These are phyloP conservation scores for Papilio demoleus DNA, from an alignment of 2,888 invertebrate species.

Conservation along the genomic window DNA sequence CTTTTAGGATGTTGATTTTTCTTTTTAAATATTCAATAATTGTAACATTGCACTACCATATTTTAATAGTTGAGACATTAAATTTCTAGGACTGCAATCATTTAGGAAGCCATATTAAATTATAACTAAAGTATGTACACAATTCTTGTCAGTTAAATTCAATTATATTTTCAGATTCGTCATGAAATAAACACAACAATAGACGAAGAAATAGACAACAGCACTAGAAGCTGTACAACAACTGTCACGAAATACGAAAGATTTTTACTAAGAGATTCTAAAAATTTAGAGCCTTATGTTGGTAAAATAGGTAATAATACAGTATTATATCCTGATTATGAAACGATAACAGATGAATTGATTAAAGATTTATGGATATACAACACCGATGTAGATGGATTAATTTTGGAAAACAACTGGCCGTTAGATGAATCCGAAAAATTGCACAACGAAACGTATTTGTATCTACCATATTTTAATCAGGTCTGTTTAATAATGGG, in stretches of 20 bases:
- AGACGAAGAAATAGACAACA: slow-evolving; percentile 43
- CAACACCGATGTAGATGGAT: slow-evolving; percentile 63
- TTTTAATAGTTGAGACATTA: no score
- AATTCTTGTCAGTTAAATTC: background rate
- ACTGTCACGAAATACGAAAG: slow-evolving; percentile 45
- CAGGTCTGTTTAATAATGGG: slow-evolving; percentile 77
- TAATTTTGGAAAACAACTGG: slow-evolving; percentile 83
- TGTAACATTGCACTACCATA: no score
- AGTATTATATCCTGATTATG: slow-evolving; percentile 67
- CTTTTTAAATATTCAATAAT: no score
- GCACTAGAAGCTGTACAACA: slow-evolving; percentile 41
- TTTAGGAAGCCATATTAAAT: background rate
- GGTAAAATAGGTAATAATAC: slow-evolving; percentile 53
- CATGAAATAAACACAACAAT: slow-evolving; percentile 43
- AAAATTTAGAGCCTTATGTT: slow-evolving; percentile 54
- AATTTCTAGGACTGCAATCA: background rate
- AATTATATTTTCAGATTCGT: slow-evolving; percentile 52
- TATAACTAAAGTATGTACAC: no score
- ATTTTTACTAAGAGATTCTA: slow-evolving; percentile 52
- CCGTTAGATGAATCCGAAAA: slow-evolving; percentile 72
- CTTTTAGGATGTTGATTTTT: no score
- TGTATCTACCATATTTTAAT: slow-evolving; percentile 78
- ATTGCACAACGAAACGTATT: slow-evolving; percentile 58
- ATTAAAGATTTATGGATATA: slow-evolving; percentile 61
- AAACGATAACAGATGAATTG: slow-evolving; percentile 52